Evolutionary conservation across 2,888 invertebrate genomes (phyloP).

Genomic region (Rhamnusium bicolor): DNA sequence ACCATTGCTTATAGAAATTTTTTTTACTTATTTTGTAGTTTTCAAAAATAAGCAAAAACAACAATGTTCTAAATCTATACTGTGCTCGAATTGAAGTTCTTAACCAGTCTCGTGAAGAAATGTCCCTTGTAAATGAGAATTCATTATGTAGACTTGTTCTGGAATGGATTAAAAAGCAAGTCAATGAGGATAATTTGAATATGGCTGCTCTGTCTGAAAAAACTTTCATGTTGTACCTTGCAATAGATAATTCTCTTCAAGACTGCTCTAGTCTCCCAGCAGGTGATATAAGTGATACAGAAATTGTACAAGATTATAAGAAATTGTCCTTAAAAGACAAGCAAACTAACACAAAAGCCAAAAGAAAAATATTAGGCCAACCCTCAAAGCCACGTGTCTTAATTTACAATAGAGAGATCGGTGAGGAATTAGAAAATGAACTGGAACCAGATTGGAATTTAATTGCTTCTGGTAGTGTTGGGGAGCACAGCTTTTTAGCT

Average conservation of each 20-base stretch:
- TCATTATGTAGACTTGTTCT: conserved; percentile 78
- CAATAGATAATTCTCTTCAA: conserved; percentile 82
- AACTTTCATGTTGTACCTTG: conserved; percentile 84
- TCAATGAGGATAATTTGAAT: conserved; percentile 66
- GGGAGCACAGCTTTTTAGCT: conserved; percentile 77
- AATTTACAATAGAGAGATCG: conserved; percentile 75
- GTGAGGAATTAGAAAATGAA: conserved; percentile 71
- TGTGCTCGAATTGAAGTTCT: conserved; percentile 83
- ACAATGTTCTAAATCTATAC: conserved; percentile 78
- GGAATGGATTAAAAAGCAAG: conserved; percentile 75
- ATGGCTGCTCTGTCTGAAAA: conserved; percentile 74
- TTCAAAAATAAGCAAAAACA: conserved; percentile 76
- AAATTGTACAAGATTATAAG: conserved; percentile 86
- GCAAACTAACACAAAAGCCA: conserved; percentile 64
- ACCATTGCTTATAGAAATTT: neutral
- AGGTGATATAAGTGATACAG: conserved; percentile 79
- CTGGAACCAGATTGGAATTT: conserved; percentile 77
- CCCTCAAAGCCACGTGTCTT: conserved; percentile 78
- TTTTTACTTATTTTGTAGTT: conserved; percentile 72
- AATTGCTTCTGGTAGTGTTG: conserved; percentile 75
- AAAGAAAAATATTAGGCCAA: conserved; percentile 73
- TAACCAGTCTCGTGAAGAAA: conserved; percentile 81
- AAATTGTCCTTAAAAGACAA: conserved; percentile 69
- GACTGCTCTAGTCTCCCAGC: conserved; percentile 85
- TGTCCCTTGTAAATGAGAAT: conserved; percentile 74